These are phyloP conservation scores for Drosophila aldrichi DNA, from an alignment of 2,888 invertebrate genomes.

Conservation along the genomic window DNA sequence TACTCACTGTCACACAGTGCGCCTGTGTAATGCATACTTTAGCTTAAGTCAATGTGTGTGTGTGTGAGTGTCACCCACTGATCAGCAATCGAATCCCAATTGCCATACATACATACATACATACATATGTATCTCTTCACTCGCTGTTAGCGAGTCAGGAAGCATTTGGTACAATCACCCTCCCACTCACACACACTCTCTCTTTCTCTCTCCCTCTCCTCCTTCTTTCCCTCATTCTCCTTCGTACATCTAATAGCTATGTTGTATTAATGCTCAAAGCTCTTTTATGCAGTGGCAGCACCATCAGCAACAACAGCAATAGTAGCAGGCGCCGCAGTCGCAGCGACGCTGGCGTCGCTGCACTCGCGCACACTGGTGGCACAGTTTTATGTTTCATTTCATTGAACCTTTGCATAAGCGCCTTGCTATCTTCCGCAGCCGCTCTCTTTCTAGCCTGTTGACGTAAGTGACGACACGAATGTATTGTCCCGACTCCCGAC, in stretches of 20 bases:
- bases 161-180: constrained; percentile 38
- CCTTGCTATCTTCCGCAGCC: constrained; percentile 61
- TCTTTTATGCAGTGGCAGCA: constrained; percentile 34
- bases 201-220: no score
- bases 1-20: constrained; percentile 40
- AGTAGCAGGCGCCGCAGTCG: not conserved
- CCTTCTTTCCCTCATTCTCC: constrained; percentile 5
- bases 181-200: constrained; percentile 15
- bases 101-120: constrained; percentile 17
- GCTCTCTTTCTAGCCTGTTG: constrained; percentile 64
- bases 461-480: constrained; percentile 52
- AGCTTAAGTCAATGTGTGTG: not conserved
- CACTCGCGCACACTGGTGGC: constrained; percentile 58
- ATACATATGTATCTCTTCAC: not conserved
- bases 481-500: constrained; percentile 26
- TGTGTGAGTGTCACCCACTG: constrained; percentile 50
- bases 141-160: constrained; percentile 40
- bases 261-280: constrained; percentile 40
- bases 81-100: constrained; percentile 50
- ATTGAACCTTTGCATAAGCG: constrained; percentile 67
- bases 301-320: not conserved
- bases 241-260: constrained; percentile 29
- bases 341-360: constrained; percentile 37
- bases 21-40: constrained; percentile 20
- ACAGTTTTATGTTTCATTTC: constrained; percentile 68